These are phyloP conservation scores for Aquatica leii DNA, from an alignment of 2,888 invertebrate species.

Conservation along the genomic window DNA sequence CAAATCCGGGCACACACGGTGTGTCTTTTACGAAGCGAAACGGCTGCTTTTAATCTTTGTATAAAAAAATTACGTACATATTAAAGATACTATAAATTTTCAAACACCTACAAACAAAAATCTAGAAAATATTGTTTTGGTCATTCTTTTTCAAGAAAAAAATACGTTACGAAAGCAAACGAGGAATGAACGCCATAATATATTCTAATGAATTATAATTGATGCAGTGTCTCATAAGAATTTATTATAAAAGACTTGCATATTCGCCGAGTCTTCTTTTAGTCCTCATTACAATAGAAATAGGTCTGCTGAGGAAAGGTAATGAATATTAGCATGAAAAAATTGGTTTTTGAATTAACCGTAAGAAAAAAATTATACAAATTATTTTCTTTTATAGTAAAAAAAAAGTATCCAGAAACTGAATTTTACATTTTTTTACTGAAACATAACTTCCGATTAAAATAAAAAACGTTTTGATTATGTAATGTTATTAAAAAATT, in stretches of 20 bases:
- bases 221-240: conserved; percentile 39
- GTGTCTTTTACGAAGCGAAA: conserved; percentile 24
- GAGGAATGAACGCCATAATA: conserved; percentile 22
- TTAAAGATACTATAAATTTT: conserved; percentile 6
- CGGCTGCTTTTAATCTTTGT: conserved; percentile 18
- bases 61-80: conserved; percentile 5
- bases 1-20: conserved; percentile 28
- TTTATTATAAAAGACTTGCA: conserved; percentile 36
- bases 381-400: no score
- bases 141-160: no score
- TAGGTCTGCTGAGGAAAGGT: conserved; percentile 33
- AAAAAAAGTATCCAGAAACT: no score
- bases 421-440: no score
- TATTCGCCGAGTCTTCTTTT: conserved; percentile 26
- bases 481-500: no score
- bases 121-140: no score
- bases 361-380: conserved; percentile 20
- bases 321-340: conserved; percentile 39
- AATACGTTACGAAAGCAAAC: conserved; percentile 3
- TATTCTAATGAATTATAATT: conserved; percentile 44
- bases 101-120: background rate
- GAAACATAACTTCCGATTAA: no score
- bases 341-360: conserved; percentile 33
- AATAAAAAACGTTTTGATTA: no score
- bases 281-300: conserved; percentile 36